A percentile compares a stretch with the other conserved stretches of the same genome.
phyloP scores from a whole-genome alignment of 2,113 vertebrate species.

The Xiphophorus hellerii region DNA sequence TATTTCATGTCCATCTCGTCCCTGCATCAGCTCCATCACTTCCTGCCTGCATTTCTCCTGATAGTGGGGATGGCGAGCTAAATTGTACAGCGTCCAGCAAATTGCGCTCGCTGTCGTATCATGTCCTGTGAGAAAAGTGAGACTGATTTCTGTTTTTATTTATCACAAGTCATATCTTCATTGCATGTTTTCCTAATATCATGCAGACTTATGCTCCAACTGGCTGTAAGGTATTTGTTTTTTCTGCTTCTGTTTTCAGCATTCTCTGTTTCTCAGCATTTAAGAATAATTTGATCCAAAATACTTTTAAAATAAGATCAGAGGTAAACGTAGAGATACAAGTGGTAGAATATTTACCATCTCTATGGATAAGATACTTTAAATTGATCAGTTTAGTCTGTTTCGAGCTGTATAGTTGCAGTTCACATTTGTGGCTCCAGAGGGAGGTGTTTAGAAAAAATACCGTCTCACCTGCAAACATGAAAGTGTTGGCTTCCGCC shows the following conservation, averaged over 20 bases:
- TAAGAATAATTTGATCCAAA: too few relatives aligned
- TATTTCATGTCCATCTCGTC: conserved; percentile 40
- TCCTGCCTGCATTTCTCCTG: conserved; percentile 79
- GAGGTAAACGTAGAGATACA: neutral
- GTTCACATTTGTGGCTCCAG: neutral
- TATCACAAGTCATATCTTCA: too few relatives aligned
- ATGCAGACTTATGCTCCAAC: too few relatives aligned
- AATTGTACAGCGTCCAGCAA: conserved; percentile 81
- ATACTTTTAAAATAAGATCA: too few relatives aligned
- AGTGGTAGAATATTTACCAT: neutral
- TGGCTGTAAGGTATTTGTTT: too few relatives aligned
- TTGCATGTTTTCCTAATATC: too few relatives aligned
- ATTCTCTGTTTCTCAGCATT: too few relatives aligned
- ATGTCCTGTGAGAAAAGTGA: conserved; percentile 60
- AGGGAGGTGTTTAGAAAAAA: too few relatives aligned
- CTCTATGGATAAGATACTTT: neutral
- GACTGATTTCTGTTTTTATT: neutral
- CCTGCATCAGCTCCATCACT: conserved; percentile 66
- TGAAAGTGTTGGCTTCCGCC: conserved; percentile 91
- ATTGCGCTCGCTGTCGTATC: conserved; percentile 83
- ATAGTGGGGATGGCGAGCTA: conserved; percentile 70
- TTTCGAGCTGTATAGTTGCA: neutral
- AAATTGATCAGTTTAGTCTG: neutral
- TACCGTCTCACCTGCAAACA: conserved; percentile 87
- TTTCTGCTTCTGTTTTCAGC: too few relatives aligned